Conservation (phyloP, 1,140 invertebrate species). For the Drusus annulatus region DNA sequence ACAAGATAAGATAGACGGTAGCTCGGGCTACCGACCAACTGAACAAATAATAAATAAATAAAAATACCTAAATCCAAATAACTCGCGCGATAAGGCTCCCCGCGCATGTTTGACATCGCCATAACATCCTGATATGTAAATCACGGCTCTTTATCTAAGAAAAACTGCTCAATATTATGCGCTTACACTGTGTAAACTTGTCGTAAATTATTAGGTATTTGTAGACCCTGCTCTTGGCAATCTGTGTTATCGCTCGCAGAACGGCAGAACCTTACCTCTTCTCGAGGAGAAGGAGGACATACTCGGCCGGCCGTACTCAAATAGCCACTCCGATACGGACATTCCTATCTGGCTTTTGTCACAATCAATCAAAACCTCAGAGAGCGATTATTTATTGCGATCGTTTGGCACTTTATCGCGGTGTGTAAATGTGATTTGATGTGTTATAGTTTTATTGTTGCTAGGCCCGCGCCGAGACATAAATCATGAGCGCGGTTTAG, state of each 20-base stretch:
- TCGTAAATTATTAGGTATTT: slow-evolving; percentile 55
- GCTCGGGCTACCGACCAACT: slow-evolving; percentile 35
- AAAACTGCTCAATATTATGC: slow-evolving; percentile 53
- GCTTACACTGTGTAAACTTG: slow-evolving; percentile 56
- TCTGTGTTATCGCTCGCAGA: slow-evolving; percentile 39
- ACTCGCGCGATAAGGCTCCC: slow-evolving; percentile 35
- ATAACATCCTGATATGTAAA: slow-evolving; percentile 53
- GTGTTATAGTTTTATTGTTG: slow-evolving; percentile 2
- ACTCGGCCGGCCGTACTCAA: background rate
- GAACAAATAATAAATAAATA: slow-evolving; percentile 44
- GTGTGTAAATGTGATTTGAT: slow-evolving; percentile 24
- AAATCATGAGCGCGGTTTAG: background rate
- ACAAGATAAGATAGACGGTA: slow-evolving; percentile 35
- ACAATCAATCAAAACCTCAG: slow-evolving; percentile 3
- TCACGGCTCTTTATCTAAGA: slow-evolving; percentile 57
- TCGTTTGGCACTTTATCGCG: slow-evolving; percentile 7
- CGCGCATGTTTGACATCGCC: slow-evolving; percentile 49
- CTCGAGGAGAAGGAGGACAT: background rate
- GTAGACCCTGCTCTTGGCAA: slow-evolving; percentile 25
- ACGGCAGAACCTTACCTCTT: background rate
- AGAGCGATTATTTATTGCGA: slow-evolving; percentile 1
- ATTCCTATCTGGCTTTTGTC: background rate
- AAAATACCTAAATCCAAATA: slow-evolving; percentile 45
- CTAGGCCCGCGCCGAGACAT: background rate
- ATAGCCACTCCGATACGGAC: background rate